These are phyloP conservation scores for Drosophila rhopaloa DNA, from an alignment of 1,140 invertebrate genomes.

Conservation along the genomic window DNA sequence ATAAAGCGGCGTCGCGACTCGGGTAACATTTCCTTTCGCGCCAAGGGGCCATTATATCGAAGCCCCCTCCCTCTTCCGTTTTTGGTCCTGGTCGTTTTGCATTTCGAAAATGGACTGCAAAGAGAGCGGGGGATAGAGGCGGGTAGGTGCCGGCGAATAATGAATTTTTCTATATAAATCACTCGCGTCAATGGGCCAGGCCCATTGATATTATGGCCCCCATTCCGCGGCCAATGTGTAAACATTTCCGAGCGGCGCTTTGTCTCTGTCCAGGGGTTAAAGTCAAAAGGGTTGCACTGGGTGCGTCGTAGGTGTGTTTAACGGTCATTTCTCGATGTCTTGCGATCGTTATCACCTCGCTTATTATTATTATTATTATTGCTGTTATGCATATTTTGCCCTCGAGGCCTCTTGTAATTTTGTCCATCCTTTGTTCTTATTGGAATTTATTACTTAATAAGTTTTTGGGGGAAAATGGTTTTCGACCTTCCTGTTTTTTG, in stretches of 20 bases:
- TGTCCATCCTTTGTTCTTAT: conserved; percentile 64
- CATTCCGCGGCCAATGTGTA: conserved; percentile 37
- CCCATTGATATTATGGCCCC: conserved; percentile 65
- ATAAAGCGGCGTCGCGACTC: conserved; percentile 58
- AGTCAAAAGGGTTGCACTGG: conserved; percentile 57
- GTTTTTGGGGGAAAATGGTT: conserved; percentile 56
- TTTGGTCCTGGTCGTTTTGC: conserved; percentile 44
- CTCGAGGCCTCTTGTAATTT: conserved; percentile 28
- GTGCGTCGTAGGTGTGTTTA: conserved; percentile 76
- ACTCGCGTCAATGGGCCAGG: conserved; percentile 76
- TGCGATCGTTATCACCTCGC: conserved; percentile 76
- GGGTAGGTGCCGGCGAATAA: conserved; percentile 63
- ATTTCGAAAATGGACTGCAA: conserved; percentile 67
- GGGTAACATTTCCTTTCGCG: conserved; percentile 67
- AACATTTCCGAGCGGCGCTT: conserved; percentile 56
- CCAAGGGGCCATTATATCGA: conserved; percentile 60
- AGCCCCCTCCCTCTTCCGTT: no score
- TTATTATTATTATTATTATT: conserved; percentile 73
- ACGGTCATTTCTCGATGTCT: conserved; percentile 82
- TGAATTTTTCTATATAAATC: conserved; percentile 81
- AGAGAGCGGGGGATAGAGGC: no score
- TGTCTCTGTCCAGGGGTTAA: conserved; percentile 40
- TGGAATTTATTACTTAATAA: conserved; percentile 83
- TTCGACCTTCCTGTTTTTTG: conserved; percentile 19
- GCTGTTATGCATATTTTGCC: conserved; percentile 59